phyloP scores from a whole-genome alignment of 2,797 vertebrate genomes.

The Diplodus sargus region DNA sequence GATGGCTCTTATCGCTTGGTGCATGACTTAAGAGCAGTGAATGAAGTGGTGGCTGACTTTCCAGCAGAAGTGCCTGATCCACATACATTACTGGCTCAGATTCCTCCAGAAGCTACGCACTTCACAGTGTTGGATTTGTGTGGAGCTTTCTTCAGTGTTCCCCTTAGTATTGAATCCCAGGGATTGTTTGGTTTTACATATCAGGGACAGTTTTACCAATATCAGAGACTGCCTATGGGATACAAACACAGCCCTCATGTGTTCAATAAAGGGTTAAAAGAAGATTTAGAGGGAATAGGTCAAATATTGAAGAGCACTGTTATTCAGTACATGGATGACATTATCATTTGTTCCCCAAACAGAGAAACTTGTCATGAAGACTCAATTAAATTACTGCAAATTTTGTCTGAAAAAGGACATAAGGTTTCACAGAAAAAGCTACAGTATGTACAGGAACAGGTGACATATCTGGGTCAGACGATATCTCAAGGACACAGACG shows the following conservation, averaged over 20 bases:
- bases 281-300: background rate
- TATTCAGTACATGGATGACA: background rate
- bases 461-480: too few species aligned
- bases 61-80: background rate
- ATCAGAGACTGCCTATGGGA: background rate
- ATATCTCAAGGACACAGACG: background rate
- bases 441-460: background rate
- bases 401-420: background rate
- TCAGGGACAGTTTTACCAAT: background rate
- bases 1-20: background rate
- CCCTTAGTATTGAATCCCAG: too few species aligned
- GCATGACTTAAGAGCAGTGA: slow-evolving; percentile 1
- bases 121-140: background rate
- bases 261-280: background rate
- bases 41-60: background rate
- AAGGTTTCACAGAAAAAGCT: background rate
- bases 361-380: background rate
- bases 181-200: background rate
- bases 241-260: background rate
- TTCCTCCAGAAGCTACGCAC: background rate
- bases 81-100: background rate
- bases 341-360: background rate
- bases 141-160: background rate
- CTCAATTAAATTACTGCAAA: background rate
- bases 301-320: background rate